Evolutionary conservation across 64 coral and sea anemone species (phyloP).

Genomic region (Montipora cactus): DNA sequence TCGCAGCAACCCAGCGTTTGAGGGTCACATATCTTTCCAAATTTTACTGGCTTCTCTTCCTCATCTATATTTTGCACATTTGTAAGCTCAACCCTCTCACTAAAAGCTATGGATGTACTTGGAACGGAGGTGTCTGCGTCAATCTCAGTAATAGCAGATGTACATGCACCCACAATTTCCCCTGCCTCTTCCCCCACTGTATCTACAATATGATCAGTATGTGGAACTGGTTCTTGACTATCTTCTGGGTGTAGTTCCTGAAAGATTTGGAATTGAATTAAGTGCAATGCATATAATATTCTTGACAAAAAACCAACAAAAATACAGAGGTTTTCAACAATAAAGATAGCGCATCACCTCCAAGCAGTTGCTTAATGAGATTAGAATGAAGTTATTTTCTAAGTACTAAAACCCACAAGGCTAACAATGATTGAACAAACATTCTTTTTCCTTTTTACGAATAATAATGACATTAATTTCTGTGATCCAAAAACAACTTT

Average conservation of each 20-base stretch:
- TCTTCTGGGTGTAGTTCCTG: background rate
- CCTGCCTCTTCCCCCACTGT: background rate
- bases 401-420: too few species aligned
- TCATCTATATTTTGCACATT: constrained; percentile 1
- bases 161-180: background rate
- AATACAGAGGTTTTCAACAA: too few species aligned
- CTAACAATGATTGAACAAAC: too few species aligned
- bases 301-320: too few species aligned
- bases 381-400: too few species aligned
- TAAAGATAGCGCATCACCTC: too few species aligned
- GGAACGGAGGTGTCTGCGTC: background rate
- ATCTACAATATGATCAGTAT: background rate
- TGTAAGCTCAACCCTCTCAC: constrained; percentile 10
- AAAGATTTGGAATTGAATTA: background rate
- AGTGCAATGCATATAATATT: background rate
- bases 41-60: constrained; percentile 59
- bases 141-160: background rate
- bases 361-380: too few species aligned
- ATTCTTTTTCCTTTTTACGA: too few species aligned
- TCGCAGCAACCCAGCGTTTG: constrained; percentile 83
- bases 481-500: too few species aligned
- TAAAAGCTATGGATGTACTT: background rate
- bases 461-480: too few species aligned
- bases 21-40: constrained; percentile 53
- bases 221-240: background rate